Base-by-base conservation (phyloP, 1,140 invertebrate species). In the Marisa cornuarietis region DNA sequence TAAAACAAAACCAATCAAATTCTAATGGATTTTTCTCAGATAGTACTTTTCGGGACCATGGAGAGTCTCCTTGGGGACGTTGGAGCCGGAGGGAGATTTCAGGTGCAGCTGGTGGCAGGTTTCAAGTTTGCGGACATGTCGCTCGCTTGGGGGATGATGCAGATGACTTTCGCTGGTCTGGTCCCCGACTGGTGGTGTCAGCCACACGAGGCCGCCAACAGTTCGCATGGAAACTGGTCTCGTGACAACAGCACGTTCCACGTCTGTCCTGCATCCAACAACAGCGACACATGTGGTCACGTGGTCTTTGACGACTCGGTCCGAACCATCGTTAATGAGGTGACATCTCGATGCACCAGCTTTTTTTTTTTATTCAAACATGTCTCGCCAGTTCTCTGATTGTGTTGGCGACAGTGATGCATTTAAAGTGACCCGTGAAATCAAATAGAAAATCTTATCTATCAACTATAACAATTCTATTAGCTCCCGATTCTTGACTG, bases 171-270 rank as follows among this genome's bases (percentile, higher is more conserved):
- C 63, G 83, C 72, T 54, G 83, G 83, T 2, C 78, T 78, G 3
- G 81, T 83, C n/a, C 84, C 84, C 2, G 84, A 85, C 14, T 85
- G 84, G 84, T 81, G 74, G 72, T 85, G 84, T 71, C 61, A 63
- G 16, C 61, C 26, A 20, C 66, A 0, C n/a, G 24, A 24, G 16
- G 62, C 7, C 10, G 65, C 11, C 65, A 68, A 68, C 65, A 31
- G 65, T 68, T 31, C 22, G 3, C 22, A 68, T 68, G 65, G 65
- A 24, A 68, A 68, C 65, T 68, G 65, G 65, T 68, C 65, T 0
- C 71, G 68, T 51, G 54, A 72, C 22, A 72, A 76, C 24, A 63
- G 24, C 4, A 65, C 75, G 4, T 49, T n/a, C 63, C 26, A 42
- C 11, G 31, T 63, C 11, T 76, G 75, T 22, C 22, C 49, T n/a